A percentile compares a stretch with the other conserved stretches of the same genome.
Evolutionary conservation across 2,888 invertebrate species (phyloP).

Genomic region (Nycteola revayana): DNA sequence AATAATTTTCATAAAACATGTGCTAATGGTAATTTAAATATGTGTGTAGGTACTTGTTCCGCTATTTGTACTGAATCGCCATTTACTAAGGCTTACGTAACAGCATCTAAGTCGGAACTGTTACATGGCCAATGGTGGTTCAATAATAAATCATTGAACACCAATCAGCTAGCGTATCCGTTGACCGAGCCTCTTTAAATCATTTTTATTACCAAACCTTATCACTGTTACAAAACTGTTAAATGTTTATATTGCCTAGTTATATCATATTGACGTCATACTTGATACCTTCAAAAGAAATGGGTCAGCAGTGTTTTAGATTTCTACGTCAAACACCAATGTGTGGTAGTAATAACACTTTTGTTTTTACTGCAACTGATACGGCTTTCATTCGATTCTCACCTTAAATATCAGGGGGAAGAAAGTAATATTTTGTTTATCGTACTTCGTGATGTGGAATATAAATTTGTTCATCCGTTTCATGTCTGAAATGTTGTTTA

Average conservation of each 20-base stretch:
- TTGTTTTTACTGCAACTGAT: constrained; percentile 25
- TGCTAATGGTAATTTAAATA: too few relatives aligned
- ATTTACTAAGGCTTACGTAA: too few relatives aligned
- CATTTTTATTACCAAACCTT: constrained; percentile 58
- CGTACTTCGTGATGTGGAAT: too few relatives aligned
- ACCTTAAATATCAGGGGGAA: constrained; percentile 10
- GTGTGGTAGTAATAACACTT: constrained; percentile 31
- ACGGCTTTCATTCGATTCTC: constrained; percentile 21
- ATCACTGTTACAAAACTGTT: constrained; percentile 42
- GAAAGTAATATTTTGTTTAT: not conserved
- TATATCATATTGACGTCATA: constrained; percentile 68
- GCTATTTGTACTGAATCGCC: too few relatives aligned
- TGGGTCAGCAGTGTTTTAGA: constrained; percentile 67
- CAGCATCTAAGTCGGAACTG: constrained; percentile 5
- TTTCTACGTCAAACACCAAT: constrained; percentile 57
- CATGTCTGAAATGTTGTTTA: constrained; percentile 12
- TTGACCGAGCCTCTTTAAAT: constrained; percentile 35
- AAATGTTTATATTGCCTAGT: constrained; percentile 35
- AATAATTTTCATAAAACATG: too few relatives aligned
- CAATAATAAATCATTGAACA: constrained; percentile 24
- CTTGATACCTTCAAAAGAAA: constrained; percentile 57
- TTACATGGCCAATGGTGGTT: constrained; percentile 34
- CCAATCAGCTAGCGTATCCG: constrained; percentile 24
- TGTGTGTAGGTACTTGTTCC: too few relatives aligned
- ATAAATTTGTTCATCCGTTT: constrained; percentile 8